Conservation (phyloP, 2,888 invertebrate species). For the Platynereis dumerilii region DNA sequence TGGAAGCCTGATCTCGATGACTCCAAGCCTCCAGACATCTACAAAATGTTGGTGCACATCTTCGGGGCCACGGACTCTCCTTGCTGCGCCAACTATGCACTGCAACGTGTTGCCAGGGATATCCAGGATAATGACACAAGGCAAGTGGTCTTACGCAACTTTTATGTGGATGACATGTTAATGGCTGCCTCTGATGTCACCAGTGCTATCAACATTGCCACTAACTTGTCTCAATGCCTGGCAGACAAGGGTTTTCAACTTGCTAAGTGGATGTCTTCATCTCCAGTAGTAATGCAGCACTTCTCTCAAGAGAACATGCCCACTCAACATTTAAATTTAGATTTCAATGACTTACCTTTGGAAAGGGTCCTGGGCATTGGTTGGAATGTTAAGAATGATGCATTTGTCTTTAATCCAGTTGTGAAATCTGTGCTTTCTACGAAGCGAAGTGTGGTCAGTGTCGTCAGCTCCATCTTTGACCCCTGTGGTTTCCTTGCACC, state of each 20-base stretch:
- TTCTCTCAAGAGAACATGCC: constrained; percentile 33
- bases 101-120: constrained; percentile 12
- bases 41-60: constrained; percentile 23
- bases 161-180: constrained; percentile 37
- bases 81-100: constrained; percentile 25
- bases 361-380: no score
- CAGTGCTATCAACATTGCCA: constrained; percentile 17
- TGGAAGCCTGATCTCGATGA: constrained; percentile 28
- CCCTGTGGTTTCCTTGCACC: constrained; percentile 40
- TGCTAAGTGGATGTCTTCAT: constrained; percentile 35
- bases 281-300: constrained; percentile 34
- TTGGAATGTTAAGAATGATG: no score
- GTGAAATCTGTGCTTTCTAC: no score
- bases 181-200: constrained; percentile 13
- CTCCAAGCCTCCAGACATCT: not conserved
- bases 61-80: constrained; percentile 24
- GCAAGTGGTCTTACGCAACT: constrained; percentile 26
- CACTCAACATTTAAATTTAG: constrained; percentile 25
- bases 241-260: constrained; percentile 31
- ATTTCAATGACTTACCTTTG: constrained; percentile 23
- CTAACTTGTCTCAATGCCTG: constrained; percentile 16
- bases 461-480: constrained; percentile 33
- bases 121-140: constrained; percentile 18
- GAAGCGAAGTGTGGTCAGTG: no score
- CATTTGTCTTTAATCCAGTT: constrained; percentile 14